Percentiles rank a stretch among this genome's conserved stretches.
These are phyloP conservation scores for Ambastaia sidthimunki DNA, from an alignment of 2,797 vertebrate genomes.

Conservation along the genomic window DNA sequence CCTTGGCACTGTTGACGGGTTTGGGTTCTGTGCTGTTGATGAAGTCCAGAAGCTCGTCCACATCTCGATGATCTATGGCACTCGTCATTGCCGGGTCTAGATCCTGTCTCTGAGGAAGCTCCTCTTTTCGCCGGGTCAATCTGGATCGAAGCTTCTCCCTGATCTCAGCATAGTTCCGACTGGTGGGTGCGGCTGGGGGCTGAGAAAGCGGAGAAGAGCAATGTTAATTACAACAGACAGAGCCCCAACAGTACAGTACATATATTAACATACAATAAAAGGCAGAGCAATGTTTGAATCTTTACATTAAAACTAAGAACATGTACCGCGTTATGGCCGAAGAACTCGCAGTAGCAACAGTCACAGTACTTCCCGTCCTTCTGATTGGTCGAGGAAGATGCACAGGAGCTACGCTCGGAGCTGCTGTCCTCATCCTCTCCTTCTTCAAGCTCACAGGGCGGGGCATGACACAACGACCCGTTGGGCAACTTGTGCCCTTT, in stretches of 20 bases:
- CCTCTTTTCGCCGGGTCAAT: conserved; percentile 95
- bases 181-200: conserved; percentile 96
- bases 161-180: conserved; percentile 98
- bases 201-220: conserved; percentile 62
- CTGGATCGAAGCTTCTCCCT: conserved; percentile 95
- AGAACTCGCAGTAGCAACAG: conserved; percentile 99
- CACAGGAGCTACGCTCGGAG: conserved; percentile 96
- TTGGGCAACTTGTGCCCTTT: conserved; percentile 96
- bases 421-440: conserved; percentile 98
- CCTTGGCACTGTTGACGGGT: conserved; percentile 95
- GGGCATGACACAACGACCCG: conserved; percentile 86
- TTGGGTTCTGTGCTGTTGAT: conserved; percentile 97
- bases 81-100: conserved; percentile 82
- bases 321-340: conserved; percentile 95
- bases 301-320: neutral
- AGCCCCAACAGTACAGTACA: neutral
- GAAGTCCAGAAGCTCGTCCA: conserved; percentile 95
- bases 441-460: conserved; percentile 90
- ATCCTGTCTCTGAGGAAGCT: conserved; percentile 90
- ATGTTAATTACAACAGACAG: neutral
- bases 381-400: conserved; percentile 96
- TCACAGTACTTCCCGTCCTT: conserved; percentile 99
- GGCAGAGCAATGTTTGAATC: neutral
- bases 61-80: conserved; percentile 90
- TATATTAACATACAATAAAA: neutral